Evolutionary conservation across 2,113 vertebrate species (phyloP), one percentile per base, ranked within the genome.

Genomic region (Tringa solitaria): DNA sequence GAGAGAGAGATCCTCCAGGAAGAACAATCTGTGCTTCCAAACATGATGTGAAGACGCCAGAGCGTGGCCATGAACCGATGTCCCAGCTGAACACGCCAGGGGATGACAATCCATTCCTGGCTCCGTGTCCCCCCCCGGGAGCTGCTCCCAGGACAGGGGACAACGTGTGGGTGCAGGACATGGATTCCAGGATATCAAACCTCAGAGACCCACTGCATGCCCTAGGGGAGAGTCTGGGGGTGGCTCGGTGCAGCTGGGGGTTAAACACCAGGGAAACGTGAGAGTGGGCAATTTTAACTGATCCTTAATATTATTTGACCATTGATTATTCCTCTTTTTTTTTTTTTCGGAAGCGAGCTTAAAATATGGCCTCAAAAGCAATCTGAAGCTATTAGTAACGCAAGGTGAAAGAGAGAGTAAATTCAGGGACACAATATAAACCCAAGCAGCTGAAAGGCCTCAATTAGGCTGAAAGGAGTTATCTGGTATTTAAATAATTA

Each of bases 401-500:
- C 97, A 97, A 98, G 97, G 97, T 97, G 96, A 98, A 96, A 59
- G 61, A 74, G 90, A 95, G 96, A 95, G 97, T 77, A 89, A 91
- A 94, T 45, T 41, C 95, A 93, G 85, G 93, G 92, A 95, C 96
- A 97, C 96, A 50, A 64, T 96, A 90, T 85, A 95, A 96, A 97
- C 65, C 84, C 94, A 75, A 56, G 86, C 95, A 97, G 97, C 97
- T 96, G 97, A 98, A 98, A 98, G 97, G 97, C 98, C 97, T 97
- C 98, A 98, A 98, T 98, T 98, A 98, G 96, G 97, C 85, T 98
- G 96, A 96, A 98, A 98, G 98, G 96, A 97, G 97, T 98, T 98
- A 98, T 98, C 98, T 98, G 95, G 96, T 98, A 98, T 98, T 98
- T 98, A 98, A 99, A 98, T 98, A 98, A 98, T 98, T 98, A 98